Percentiles rank a stretch among this genome's conserved stretches.
Evolutionary conservation across 2,888 invertebrate species (phyloP).

Genomic region (Theodoxus fluviatilis): DNA sequence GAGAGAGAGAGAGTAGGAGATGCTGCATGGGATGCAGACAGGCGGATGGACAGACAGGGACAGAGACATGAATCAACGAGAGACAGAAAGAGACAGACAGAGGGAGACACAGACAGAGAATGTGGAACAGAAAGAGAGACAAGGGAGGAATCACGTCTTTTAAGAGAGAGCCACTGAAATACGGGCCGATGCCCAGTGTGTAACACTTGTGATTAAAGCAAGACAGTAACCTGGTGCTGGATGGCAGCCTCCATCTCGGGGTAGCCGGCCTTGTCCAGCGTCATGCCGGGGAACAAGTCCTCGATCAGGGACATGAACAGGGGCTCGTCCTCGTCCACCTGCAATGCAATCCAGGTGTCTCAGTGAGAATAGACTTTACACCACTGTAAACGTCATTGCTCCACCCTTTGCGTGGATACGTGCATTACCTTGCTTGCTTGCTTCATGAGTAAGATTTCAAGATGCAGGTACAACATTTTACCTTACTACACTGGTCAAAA

Average conservation of each 20-base stretch:
- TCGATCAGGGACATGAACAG: slow-evolving; percentile 95
- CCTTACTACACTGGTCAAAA: too few relatives aligned
- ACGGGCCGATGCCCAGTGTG: too few relatives aligned
- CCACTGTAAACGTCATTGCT: too few relatives aligned
- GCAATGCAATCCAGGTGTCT: not conserved
- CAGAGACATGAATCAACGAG: not conserved
- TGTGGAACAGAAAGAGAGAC: too few relatives aligned
- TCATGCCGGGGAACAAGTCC: slow-evolving; percentile 94
- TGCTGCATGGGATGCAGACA: too few relatives aligned
- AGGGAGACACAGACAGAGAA: not conserved
- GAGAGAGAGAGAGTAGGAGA: too few relatives aligned
- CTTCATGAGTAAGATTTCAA: too few relatives aligned
- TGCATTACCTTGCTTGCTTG: too few relatives aligned
- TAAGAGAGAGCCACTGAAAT: not conserved
- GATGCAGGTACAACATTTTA: too few relatives aligned
- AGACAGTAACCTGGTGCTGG: slow-evolving; percentile 72
- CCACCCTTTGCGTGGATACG: too few relatives aligned
- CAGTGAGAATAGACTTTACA: not conserved
- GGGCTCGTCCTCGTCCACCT: slow-evolving; percentile 90
- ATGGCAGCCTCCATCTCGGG: slow-evolving; percentile 89
- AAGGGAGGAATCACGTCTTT: not conserved
- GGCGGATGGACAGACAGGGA: too few relatives aligned
- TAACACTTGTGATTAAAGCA: too few relatives aligned
- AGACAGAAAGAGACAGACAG: not conserved
- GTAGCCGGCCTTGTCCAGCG: slow-evolving; percentile 89